Conservation (phyloP, 2,888 invertebrate species). For the Luperina nickerlii region DNA sequence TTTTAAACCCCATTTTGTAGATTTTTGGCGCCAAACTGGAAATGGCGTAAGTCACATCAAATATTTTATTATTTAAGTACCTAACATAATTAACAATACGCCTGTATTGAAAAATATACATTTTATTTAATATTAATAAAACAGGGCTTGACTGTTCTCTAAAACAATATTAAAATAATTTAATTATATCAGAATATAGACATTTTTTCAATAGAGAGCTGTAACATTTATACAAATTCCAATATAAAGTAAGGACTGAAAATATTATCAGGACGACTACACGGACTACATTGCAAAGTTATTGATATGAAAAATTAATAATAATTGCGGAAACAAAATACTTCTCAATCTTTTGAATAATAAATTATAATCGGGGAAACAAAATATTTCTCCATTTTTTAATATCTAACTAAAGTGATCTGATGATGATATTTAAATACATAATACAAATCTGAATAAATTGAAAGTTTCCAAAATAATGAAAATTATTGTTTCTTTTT, state of each 20-base stretch:
- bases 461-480: neutral
- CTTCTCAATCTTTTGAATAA: too few relatives aligned
- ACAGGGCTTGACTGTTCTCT: constrained; percentile 7
- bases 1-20: constrained; percentile 13
- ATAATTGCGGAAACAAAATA: neutral
- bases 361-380: too few relatives aligned
- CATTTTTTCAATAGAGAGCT: constrained; percentile 57
- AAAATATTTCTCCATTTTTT: neutral
- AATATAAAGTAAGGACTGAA: neutral
- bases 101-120: constrained; percentile 8
- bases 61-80: neutral
- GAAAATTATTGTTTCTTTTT: neutral
- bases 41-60: constrained; percentile 20
- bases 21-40: constrained; percentile 32
- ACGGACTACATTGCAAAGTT: neutral
- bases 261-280: neutral
- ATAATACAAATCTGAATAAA: neutral
- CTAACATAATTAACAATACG: neutral
- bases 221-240: constrained; percentile 26
- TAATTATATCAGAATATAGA: constrained; percentile 29
- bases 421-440: neutral
- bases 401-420: neutral
- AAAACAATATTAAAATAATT: constrained; percentile 27
- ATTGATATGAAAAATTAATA: neutral
- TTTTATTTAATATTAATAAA: constrained; percentile 6